These are phyloP conservation scores for Sinocyclocheilus rhinocerous DNA, from an alignment of 2,113 vertebrate species.

Conservation along the genomic window DNA sequence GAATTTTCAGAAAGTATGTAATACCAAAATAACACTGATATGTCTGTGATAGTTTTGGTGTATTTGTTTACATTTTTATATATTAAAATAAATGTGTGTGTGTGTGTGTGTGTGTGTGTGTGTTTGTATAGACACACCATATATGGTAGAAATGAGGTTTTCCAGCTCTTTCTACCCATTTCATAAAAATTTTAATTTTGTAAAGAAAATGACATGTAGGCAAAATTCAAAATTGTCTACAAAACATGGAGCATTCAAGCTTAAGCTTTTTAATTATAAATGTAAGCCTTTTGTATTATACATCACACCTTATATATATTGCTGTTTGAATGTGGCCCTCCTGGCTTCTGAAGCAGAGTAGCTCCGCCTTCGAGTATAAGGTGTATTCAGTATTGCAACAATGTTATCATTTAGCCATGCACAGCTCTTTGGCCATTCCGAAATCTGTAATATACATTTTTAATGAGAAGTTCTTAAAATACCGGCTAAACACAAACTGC, in stretches of 20 bases:
- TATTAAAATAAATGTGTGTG: too few relatives aligned
- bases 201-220: background rate
- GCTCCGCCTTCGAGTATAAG: background rate
- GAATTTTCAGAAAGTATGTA: too few relatives aligned
- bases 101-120: too few relatives aligned
- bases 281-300: background rate
- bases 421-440: background rate
- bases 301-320: background rate
- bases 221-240: background rate
- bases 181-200: background rate
- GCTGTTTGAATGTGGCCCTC: background rate
- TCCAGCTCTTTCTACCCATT: too few relatives aligned
- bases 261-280: background rate
- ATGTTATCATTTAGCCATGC: slow-evolving; percentile 15
- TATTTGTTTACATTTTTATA: too few relatives aligned
- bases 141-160: too few relatives aligned
- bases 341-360: background rate
- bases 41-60: too few relatives aligned
- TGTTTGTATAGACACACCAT: too few relatives aligned
- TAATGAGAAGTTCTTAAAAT: slow-evolving; percentile 46
- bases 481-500: background rate
- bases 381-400: background rate
- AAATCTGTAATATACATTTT: slow-evolving; percentile 37
- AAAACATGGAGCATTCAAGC: background rate
- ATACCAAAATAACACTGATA: too few relatives aligned